Conservation (phyloP, 2,888 invertebrate genomes). For the Zaprionus lineosus region DNA sequence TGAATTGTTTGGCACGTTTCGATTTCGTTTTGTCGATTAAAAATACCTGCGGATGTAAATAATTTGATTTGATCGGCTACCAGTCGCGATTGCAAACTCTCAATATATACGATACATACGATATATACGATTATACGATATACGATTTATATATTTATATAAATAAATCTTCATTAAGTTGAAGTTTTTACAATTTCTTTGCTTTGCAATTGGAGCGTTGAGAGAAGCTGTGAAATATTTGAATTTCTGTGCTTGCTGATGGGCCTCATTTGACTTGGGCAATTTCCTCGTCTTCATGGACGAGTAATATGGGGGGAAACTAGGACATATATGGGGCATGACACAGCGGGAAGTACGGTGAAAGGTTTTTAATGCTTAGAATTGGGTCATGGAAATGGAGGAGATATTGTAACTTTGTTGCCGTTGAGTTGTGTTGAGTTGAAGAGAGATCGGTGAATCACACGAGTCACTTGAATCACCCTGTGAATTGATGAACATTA, state of each 20-base stretch:
- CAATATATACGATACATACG: no score
- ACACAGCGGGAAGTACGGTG: conserved; percentile 47
- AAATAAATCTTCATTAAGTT: conserved; percentile 5
- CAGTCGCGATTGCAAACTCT: conserved; percentile 1
- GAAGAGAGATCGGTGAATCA: not conserved
- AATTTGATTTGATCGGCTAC: conserved; percentile 52
- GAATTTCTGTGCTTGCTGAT: conserved; percentile 29
- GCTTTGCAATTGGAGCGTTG: conserved; percentile 17
- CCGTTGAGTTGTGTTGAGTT: not conserved
- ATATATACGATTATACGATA: no score
- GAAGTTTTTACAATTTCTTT: conserved; percentile 3
- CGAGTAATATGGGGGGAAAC: conserved; percentile 1
- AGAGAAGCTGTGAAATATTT: conserved; percentile 5
- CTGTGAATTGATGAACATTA: not conserved
- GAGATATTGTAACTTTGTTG: not conserved
- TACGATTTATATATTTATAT: no score
- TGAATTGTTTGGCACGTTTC: conserved; percentile 71
- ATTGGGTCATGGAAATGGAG: conserved; percentile 29
- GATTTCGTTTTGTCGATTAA: conserved; percentile 37
- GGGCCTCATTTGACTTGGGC: conserved; percentile 39
- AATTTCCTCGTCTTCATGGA: conserved; percentile 20
- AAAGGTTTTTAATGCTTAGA: conserved; percentile 31
- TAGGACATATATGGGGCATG: conserved; percentile 32
- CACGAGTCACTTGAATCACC: not conserved
- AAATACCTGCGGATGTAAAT: conserved; percentile 61